phyloP scores from a whole-genome alignment of 23 tunicate genomes.

The Diplosoma virens region DNA sequence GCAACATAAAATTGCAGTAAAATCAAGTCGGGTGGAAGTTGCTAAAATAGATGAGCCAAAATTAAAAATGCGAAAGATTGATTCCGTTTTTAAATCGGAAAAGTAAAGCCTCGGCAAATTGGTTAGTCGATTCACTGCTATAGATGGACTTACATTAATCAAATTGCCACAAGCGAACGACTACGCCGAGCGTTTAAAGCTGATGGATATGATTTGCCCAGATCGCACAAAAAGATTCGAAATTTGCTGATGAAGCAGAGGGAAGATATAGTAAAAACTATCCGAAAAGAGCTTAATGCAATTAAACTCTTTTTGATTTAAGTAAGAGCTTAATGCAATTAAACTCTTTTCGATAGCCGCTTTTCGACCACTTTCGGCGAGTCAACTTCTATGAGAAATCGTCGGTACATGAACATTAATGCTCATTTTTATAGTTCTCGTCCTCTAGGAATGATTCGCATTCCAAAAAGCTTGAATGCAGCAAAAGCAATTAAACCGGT shows the following conservation, averaged over 20 bases:
- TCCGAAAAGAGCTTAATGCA: constrained; percentile 15
- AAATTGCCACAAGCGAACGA: no score
- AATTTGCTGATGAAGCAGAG: constrained; percentile 26
- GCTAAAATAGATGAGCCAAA: no score
- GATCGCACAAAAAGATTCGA: constrained; percentile 29
- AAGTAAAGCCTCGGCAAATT: no score
- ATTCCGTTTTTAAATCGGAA: no score
- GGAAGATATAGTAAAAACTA: constrained; percentile 3
- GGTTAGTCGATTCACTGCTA: no score
- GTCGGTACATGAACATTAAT: constrained; percentile 30
- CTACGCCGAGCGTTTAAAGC: no score
- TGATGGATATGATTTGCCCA: constrained; percentile 34
- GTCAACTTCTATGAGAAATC: constrained; percentile 18
- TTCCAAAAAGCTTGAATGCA: constrained; percentile 21
- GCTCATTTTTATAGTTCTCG: constrained; percentile 18
- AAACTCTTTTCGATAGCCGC: not conserved
- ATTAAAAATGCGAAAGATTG: no score
- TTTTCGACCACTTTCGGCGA: constrained; percentile 23
- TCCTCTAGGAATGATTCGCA: no score
- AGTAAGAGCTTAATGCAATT: no score
- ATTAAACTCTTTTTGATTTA: no score
- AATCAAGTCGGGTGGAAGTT: no score
- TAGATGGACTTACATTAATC: no score
- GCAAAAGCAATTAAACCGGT: constrained; percentile 44
- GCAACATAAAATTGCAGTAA: not conserved